Base-by-base conservation (phyloP, 2,797 vertebrate species). In the Florisuga fusca region DNA sequence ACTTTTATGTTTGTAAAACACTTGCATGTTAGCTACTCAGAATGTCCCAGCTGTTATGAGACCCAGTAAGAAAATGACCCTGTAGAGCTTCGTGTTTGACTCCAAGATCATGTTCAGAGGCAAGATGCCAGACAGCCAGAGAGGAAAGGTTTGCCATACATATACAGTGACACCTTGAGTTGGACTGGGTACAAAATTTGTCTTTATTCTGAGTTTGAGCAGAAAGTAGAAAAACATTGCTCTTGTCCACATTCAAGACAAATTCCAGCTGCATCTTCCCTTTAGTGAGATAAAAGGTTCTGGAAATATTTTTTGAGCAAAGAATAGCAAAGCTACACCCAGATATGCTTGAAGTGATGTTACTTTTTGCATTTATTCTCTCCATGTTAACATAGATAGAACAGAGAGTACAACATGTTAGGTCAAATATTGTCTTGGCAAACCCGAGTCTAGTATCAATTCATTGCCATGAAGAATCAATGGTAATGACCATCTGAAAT, bases 1-100 rank as follows among this genome's bases (percentile, higher is more conserved):
- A 61, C 68, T 86, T 86, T 66, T 63, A 41, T 38, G 79, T 95
- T 81, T 76, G 59, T 68, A 79, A 90, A 89, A 36, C 59, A 82
- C 57, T 67, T 76, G 27, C 1, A 5, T 69, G 63, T 76, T 89
- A 92, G 94, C 87, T 77, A 58, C 46, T 77, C 61, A 95, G 50
- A 90, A 94, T 45, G 55, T 54, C 82, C 33, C 90, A 96, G 86
- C 88, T 95, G 86, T 85, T 93, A 83, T 11, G 71, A 93, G 75
- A 90, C 63, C 67, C 71, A 90, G 46, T 33, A 90, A 45, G 67
- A 50, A 82, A 84, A 73, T 80, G 71, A 89, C 80, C 48, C 63
- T 87, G n/a, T 54, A 61, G 38, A 82, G 50, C 50, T 73, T 69
- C 51, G 48, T 84, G 33, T 55, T 45, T 53, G 48, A 67, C 77